phyloP scores from a whole-genome alignment of 2,888 invertebrate genomes.

The Poecilus cupreus region DNA sequence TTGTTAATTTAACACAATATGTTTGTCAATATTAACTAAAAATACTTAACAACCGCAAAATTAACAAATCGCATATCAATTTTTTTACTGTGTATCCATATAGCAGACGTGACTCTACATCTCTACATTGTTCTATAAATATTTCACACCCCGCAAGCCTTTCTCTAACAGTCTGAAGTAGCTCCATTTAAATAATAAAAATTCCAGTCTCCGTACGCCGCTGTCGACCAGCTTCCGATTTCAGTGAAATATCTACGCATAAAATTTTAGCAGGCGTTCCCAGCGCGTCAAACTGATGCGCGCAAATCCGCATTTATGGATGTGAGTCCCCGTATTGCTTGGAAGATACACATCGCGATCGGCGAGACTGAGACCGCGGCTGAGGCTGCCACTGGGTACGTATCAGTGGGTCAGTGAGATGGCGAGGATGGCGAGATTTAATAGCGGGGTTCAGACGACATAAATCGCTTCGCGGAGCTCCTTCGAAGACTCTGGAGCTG shows the following conservation, averaged over 20 bases:
- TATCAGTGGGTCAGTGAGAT: slow-evolving; percentile 4
- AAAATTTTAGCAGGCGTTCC: background rate
- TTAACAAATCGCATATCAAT: too few relatives aligned
- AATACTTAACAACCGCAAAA: too few relatives aligned
- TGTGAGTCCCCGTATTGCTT: slow-evolving; percentile 6
- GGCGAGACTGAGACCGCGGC: background rate
- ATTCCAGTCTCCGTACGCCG: background rate
- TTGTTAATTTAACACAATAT: too few relatives aligned
- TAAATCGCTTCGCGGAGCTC: background rate
- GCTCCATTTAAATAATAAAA: background rate
- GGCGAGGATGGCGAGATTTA: background rate
- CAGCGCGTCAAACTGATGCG: slow-evolving; percentile 8
- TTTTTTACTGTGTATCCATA: too few relatives aligned
- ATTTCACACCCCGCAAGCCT: background rate
- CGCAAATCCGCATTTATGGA: slow-evolving; percentile 55
- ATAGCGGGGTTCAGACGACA: background rate
- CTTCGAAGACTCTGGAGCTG: background rate
- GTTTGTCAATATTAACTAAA: too few relatives aligned
- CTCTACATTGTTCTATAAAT: background rate
- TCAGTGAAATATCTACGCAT: background rate
- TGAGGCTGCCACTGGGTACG: background rate
- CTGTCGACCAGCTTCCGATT: background rate
- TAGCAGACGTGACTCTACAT: too few relatives aligned
- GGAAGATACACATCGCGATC: slow-evolving; percentile 46
- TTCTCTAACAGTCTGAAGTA: background rate